Evolutionary conservation across 2,113 vertebrate genomes (phyloP), one percentile per base, ranked within the genome.

Genomic region (Tragelaphus scriptus): DNA sequence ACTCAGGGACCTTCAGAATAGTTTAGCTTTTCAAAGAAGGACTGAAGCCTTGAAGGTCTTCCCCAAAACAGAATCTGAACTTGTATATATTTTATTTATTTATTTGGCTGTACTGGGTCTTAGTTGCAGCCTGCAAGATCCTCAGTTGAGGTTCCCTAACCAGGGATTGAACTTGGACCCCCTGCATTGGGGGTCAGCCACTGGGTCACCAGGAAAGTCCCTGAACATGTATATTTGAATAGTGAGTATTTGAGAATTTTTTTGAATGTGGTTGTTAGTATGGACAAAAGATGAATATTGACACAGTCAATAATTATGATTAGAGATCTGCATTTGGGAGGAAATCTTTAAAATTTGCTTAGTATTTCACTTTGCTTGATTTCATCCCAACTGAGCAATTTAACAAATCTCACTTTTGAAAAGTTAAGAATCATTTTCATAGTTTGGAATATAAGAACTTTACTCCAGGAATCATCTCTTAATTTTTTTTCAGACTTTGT

Each of bases 341-440:
- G 94, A 51, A 44, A 84, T 93, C 28, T 81, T 96, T 65, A 40
- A 88, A 40, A 12, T 93, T 96, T 96, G 19, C 9, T 56, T 95
- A 44, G 49, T 51, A 95, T 94, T 95, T 84, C 9, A n/a, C 82
- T 98, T 98, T 97, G 2, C 68, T 96, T 97, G 44, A 56, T 56
- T 97, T 97, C 23, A 91, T 90, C 44, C 63, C 56, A 89, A 63
- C 85, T 6, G 26, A 91, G 26, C 32, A 87, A 95, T 97, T 11
- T 95, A 94, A 88, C 28, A 71, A 25, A 47, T 90, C 56, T 96
- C 13, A 88, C 59, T 75, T 89, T 96, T 95, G 56, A 87, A 55
- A 98, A 98, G 26, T 87, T 58, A 97, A 91, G n/a, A 92, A 25
- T 96, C 59, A 97, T 97, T 98, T 96, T 95, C 0, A 1, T 94